Evolutionary conservation across 1,140 invertebrate genomes (phyloP).

Genomic region (Fopius arisanus): DNA sequence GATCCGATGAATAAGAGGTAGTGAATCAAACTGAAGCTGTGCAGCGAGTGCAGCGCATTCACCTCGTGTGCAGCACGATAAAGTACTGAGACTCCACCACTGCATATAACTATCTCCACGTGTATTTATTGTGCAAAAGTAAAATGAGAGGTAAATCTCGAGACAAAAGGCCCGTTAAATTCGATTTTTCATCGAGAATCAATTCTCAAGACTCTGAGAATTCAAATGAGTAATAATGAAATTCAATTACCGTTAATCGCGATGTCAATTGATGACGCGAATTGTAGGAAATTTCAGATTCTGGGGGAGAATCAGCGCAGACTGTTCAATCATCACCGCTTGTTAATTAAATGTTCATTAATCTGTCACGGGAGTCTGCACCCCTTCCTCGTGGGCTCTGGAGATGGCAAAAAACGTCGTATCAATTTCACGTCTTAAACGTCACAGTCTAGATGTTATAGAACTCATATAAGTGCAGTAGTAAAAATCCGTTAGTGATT

Average conservation of each 20-base stretch:
- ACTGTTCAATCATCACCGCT: slow-evolving; percentile 23
- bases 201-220: not conserved
- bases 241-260: not conserved
- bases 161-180: not conserved
- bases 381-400: not conserved
- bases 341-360: slow-evolving; percentile 56
- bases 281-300: slow-evolving; percentile 25
- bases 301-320: slow-evolving; percentile 24
- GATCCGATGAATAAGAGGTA: slow-evolving; percentile 47
- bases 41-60: slow-evolving; percentile 34
- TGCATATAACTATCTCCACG: slow-evolving; percentile 19
- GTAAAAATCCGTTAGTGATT: slow-evolving; percentile 46
- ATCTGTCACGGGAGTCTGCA: slow-evolving; percentile 39
- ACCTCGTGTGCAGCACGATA: slow-evolving; percentile 23
- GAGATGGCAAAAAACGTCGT: slow-evolving; percentile 30
- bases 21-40: slow-evolving; percentile 52
- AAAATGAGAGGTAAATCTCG: not conserved
- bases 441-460: slow-evolving; percentile 59
- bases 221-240: not conserved
- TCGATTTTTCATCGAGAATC: not conserved
- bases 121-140: not conserved
- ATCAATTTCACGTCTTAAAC: slow-evolving; percentile 42
- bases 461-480: slow-evolving; percentile 38
- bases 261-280: not conserved
- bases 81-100: not conserved